phyloP scores from a whole-genome alignment of 1,140 invertebrate species.

The Ostrea edulis region DNA sequence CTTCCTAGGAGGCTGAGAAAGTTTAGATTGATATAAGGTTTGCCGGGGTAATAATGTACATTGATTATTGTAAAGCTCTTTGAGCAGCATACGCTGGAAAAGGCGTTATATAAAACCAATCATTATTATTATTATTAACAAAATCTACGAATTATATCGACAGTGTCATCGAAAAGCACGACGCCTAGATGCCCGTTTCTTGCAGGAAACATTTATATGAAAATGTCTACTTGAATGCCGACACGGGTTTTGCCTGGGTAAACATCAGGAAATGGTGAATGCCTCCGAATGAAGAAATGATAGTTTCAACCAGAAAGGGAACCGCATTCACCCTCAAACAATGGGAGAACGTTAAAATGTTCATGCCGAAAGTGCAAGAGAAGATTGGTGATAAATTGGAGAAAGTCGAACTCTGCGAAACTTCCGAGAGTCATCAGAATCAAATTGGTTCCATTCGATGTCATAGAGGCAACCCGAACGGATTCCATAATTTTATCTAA shows the following conservation, averaged over 20 bases:
- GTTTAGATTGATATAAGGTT: background rate
- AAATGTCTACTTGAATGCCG: background rate
- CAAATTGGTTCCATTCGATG: conserved; percentile 34
- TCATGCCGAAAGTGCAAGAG: background rate
- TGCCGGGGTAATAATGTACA: background rate
- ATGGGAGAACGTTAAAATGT: background rate
- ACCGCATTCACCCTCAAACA: background rate
- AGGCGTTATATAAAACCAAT: too few species aligned
- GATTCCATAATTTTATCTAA: background rate
- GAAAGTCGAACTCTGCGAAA: conserved; percentile 21
- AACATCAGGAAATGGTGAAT: conserved; percentile 35
- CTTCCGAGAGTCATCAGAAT: conserved; percentile 32
- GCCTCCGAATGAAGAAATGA: background rate
- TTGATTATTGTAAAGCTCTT: background rate
- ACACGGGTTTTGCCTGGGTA: background rate
- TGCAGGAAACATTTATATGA: background rate
- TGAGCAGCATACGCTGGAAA: background rate
- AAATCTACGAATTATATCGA: too few species aligned
- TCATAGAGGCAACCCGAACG: conserved; percentile 20
- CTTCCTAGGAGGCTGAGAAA: background rate
- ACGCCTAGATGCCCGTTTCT: background rate
- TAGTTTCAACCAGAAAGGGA: background rate
- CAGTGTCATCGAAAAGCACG: background rate
- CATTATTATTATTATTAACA: too few species aligned
- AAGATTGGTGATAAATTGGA: background rate